Evolutionary conservation across 2,113 vertebrate genomes (phyloP), one percentile per base, ranked within the genome.

Genomic region (Ardeotis arabs): DNA sequence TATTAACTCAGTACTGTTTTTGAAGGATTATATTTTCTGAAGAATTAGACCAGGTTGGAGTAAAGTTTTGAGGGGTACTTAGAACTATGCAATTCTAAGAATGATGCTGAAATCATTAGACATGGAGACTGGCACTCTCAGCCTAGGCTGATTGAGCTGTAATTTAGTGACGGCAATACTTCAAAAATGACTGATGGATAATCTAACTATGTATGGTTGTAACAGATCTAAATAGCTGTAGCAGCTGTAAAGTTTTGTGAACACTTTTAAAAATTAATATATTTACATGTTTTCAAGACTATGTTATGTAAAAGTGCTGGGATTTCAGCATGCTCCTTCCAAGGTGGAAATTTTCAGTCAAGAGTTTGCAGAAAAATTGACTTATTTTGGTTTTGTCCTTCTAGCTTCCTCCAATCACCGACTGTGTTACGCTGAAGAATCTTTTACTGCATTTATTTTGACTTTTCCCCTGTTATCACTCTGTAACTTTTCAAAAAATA

Each of bases 1-100:
- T 74, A 95, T 93, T 94, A 90, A 74, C 55, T 80, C 58, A 47
- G 73, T 64, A 78, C 83, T 81, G 33, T 31, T 89, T 93, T 84
- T 91, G 88, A 92, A 87, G 75, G 79, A 59, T 95, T 96, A 55
- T 67, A 67, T 77, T 93, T 87, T 84, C 90, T 75, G 53, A 94
- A 94, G 68, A 95, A 87, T 92, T 89, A 84, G 20, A 81, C 31
- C 29, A 78, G 11, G 17, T 60, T 84, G 49, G 49, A 94, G 35
- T 73, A 72, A 68, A 92, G 69, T 90, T 90, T 92, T 75, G 39
- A 81, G 49, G 17, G 33, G 10, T 80, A 84, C 72, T 95, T 93
- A 75, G 55, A 84, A 59, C 33, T 8, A 27, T 33, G 29, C 49
- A 87, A 45, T 92, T 90, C 56, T 87, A 94, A 87, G 77, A 87